phyloP scores from a whole-genome alignment of 1,140 invertebrate species.

The Eupeodes corollae region DNA sequence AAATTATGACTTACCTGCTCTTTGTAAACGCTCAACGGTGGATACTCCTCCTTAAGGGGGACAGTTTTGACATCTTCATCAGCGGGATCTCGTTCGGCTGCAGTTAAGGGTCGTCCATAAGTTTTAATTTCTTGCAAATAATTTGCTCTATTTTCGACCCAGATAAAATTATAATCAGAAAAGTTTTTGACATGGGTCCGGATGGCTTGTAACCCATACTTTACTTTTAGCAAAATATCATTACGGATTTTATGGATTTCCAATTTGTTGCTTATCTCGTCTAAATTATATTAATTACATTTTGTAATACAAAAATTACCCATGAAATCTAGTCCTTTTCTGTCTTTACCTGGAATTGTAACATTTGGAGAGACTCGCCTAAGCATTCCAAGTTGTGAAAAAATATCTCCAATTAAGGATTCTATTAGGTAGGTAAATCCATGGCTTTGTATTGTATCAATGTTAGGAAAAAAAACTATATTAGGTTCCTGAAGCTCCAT shows the following conservation, averaged over 20 bases:
- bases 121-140: constrained; percentile 53
- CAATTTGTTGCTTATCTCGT: constrained; percentile 14
- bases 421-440: constrained; percentile 51
- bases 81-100: constrained; percentile 42
- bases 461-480: constrained; percentile 50
- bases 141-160: constrained; percentile 50
- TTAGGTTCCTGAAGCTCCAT: constrained; percentile 50
- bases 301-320: constrained; percentile 2
- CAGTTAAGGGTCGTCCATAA: constrained; percentile 48
- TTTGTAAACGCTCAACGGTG: constrained; percentile 20
- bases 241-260: constrained; percentile 15
- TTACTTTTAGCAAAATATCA: constrained; percentile 21
- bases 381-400: constrained; percentile 40
- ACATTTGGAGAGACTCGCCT: constrained; percentile 20
- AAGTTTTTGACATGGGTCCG: constrained; percentile 15
- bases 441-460: constrained; percentile 45
- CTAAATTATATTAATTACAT: constrained; percentile 4
- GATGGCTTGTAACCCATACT: constrained; percentile 17
- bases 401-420: constrained; percentile 47
- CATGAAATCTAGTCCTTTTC: constrained; percentile 2
- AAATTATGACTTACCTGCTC: constrained; percentile 10
- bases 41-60: constrained; percentile 13
- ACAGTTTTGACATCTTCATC: constrained; percentile 13
- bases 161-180: constrained; percentile 46
- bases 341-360: constrained; percentile 4